Evolutionary conservation across 2,797 vertebrate genomes (phyloP).

Genomic region (Geotrypetes seraphini): DNA sequence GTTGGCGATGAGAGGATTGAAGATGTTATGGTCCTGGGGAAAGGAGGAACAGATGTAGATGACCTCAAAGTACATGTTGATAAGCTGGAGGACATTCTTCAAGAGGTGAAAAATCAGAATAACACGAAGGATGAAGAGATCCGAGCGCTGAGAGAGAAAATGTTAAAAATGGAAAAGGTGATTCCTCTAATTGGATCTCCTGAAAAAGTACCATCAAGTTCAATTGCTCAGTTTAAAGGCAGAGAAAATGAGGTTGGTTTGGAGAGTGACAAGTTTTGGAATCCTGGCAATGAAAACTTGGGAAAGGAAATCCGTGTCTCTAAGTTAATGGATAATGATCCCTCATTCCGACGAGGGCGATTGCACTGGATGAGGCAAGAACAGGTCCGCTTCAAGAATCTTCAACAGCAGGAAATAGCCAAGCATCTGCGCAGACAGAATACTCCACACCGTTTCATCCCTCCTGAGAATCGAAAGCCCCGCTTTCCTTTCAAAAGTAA

Average conservation of each 20-base stretch:
- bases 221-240: background rate
- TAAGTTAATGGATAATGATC: constrained; percentile 63
- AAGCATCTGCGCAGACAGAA: constrained; percentile 86
- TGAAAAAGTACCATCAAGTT: constrained; percentile 32
- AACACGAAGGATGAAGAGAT: constrained; percentile 98
- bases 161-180: constrained; percentile 98
- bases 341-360: constrained; percentile 66
- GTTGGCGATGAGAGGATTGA: constrained; percentile 91
- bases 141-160: constrained; percentile 83
- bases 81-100: constrained; percentile 92
- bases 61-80: constrained; percentile 95
- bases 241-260: constrained; percentile 16
- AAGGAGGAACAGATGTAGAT: constrained; percentile 72
- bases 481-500: constrained; percentile 98
- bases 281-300: constrained; percentile 16
- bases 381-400: constrained; percentile 81
- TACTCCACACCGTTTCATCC: constrained; percentile 88
- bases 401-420: constrained; percentile 93
- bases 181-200: constrained; percentile 78
- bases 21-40: constrained; percentile 67
- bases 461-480: constrained; percentile 91
- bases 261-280: constrained; percentile 9
- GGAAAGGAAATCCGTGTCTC: constrained; percentile 59
- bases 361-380: constrained; percentile 92
- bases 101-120: constrained; percentile 96